phyloP scores from a whole-genome alignment of 1,140 invertebrate genomes.

The Aphaenogaster floridana region DNA sequence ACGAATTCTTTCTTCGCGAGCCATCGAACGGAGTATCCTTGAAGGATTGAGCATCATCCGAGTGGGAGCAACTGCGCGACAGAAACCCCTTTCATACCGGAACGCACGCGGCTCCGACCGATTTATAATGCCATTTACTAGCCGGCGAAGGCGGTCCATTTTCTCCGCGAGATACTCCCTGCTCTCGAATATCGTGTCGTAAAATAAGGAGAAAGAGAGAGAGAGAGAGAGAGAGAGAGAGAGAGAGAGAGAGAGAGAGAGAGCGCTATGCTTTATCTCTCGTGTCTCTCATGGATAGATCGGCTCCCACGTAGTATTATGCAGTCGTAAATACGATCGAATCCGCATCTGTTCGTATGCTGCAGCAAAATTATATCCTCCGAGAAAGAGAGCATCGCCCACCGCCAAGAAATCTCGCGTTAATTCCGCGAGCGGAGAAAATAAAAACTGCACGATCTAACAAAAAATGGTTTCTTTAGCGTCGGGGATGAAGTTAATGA shows the following conservation, averaged over 20 bases:
- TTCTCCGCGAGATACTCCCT: slow-evolving; percentile 1
- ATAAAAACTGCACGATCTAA: neutral
- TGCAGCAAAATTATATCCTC: slow-evolving; percentile 38
- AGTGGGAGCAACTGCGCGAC: neutral
- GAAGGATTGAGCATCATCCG: slow-evolving; percentile 36
- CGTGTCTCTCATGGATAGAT: slow-evolving; percentile 39
- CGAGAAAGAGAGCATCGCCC: neutral
- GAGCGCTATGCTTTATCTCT: neutral
- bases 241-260: slow-evolving; percentile 11
- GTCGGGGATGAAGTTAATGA: neutral
- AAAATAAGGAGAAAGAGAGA: slow-evolving; percentile 36
- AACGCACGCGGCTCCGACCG: slow-evolving; percentile 16
- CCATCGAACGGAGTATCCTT: slow-evolving; percentile 24
- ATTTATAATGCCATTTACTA: slow-evolving; percentile 60
- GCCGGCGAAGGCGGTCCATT: slow-evolving; percentile 13
- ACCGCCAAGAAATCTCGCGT: slow-evolving; percentile 13
- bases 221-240: slow-evolving; percentile 22
- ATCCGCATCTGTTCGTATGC: slow-evolving; percentile 9
- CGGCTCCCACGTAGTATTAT: neutral
- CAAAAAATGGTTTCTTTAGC: neutral
- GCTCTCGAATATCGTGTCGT: slow-evolving; percentile 32
- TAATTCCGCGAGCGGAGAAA: slow-evolving; percentile 17
- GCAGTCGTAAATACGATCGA: slow-evolving; percentile 52
- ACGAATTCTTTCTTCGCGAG: slow-evolving; percentile 27
- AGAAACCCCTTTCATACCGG: slow-evolving; percentile 27